Evolutionary conservation across 2,888 invertebrate species (phyloP).

Genomic region (Chrysopilus asiliformis): DNA sequence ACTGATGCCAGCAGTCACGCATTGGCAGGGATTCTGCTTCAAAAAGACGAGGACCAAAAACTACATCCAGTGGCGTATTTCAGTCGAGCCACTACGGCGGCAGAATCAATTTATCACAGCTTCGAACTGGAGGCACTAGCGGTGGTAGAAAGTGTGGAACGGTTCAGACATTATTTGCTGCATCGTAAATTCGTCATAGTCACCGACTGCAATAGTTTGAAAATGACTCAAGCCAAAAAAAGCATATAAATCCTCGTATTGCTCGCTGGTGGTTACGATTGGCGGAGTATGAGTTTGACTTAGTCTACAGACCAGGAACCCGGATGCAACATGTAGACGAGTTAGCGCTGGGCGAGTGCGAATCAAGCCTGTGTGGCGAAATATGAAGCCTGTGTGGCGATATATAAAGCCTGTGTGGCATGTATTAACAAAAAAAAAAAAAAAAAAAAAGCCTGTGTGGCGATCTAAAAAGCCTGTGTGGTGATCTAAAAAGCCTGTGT

Average conservation of each 20-base stretch:
- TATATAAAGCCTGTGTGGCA: too few species aligned
- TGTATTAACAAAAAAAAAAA: too few species aligned
- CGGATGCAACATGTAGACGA: too few species aligned
- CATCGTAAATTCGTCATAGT: background rate
- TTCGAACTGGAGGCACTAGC: conserved; percentile 18
- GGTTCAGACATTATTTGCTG: background rate
- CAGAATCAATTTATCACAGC: conserved; percentile 14
- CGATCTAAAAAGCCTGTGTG: too few species aligned
- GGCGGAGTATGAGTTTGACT: too few species aligned
- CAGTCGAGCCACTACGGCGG: conserved; percentile 14
- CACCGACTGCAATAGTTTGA: background rate
- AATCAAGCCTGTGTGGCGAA: too few species aligned
- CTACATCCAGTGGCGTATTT: conserved; percentile 3
- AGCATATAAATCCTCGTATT: background rate
- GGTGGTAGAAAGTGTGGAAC: background rate
- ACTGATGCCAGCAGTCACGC: conserved; percentile 7
- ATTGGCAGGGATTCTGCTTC: conserved; percentile 6
- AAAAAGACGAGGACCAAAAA: background rate
- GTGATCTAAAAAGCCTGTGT: too few species aligned
- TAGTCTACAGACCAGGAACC: too few species aligned
- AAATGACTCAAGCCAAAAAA: background rate
- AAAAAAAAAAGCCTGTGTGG: too few species aligned
- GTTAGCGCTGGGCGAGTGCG: too few species aligned
- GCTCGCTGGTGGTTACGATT: too few species aligned
- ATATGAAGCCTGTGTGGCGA: too few species aligned